Conservation (phyloP, 2,113 vertebrate genomes). For the Fukomys damarensis region DNA sequence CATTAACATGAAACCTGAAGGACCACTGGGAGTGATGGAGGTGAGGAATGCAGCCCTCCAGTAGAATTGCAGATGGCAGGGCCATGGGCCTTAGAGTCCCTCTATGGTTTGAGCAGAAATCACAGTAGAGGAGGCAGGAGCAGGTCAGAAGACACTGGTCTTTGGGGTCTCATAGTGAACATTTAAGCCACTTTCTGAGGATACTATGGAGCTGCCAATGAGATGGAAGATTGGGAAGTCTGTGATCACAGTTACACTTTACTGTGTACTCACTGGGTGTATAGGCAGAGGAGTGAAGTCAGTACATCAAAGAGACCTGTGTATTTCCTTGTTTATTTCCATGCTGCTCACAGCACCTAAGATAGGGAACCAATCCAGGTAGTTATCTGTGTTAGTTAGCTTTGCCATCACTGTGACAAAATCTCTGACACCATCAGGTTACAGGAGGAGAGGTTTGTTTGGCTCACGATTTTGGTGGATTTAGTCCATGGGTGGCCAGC, state of each 20-base stretch:
- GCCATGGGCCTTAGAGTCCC: neutral
- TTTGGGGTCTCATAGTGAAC: neutral
- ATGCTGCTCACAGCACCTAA: neutral
- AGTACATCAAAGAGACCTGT: neutral
- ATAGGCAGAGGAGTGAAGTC: neutral
- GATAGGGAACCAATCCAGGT: neutral
- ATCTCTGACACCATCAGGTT: neutral
- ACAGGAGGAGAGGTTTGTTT: neutral
- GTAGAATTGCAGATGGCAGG: neutral
- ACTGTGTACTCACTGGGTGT: neutral
- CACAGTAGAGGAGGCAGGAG: too few species aligned
- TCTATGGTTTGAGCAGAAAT: neutral
- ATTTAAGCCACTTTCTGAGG: neutral
- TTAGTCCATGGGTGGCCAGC: neutral
- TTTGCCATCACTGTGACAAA: neutral
- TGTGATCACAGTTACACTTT: fast-evolving
- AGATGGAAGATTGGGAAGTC: too few species aligned
- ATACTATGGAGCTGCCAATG: fast-evolving
- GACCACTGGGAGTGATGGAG: neutral
- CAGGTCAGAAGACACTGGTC: neutral
- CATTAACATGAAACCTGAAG: neutral
- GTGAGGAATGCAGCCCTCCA: neutral
- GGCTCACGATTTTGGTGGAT: neutral
- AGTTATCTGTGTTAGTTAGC: neutral
- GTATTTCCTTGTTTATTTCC: too few species aligned